These are phyloP conservation scores for Toxotes lorentzi DNA, from an alignment of 2,797 vertebrate genomes.

Conservation along the genomic window DNA sequence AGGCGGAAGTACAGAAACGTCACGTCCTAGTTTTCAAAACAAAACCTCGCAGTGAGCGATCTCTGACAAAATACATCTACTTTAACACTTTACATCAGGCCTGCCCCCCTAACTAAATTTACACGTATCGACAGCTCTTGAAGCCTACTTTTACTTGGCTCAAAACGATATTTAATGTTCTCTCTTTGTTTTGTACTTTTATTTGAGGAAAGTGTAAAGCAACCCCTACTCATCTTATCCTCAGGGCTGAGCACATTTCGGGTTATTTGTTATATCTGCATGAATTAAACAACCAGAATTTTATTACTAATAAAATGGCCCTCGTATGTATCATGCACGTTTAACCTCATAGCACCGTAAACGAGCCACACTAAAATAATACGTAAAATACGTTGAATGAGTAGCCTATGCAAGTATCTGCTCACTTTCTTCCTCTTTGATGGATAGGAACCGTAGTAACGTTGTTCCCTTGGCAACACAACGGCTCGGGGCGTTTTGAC, in stretches of 20 bases:
- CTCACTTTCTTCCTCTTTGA: not conserved
- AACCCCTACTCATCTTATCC: too few species aligned
- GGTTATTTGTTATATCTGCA: too few species aligned
- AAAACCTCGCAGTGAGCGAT: not conserved
- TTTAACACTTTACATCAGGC: too few species aligned
- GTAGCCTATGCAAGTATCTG: not conserved
- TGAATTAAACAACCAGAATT: too few species aligned
- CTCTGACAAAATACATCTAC: not conserved
- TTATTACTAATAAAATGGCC: too few species aligned
- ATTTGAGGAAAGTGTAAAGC: too few species aligned
- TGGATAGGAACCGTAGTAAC: not conserved
- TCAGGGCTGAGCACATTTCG: too few species aligned
- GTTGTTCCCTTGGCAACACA: constrained; percentile 45
- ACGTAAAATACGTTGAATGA: not conserved
- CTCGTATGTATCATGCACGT: too few species aligned
- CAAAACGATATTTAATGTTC: too few species aligned
- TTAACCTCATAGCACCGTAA: not conserved
- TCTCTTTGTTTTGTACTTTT: too few species aligned
- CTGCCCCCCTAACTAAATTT: too few species aligned
- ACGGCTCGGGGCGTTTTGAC: not conserved
- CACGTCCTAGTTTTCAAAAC: constrained; percentile 17
- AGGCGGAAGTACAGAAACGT: constrained; percentile 49
- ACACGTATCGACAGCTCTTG: too few species aligned
- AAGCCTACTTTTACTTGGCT: not conserved
- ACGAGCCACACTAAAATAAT: not conserved